Conservation (phyloP, 2,888 invertebrate genomes). For the Leptura quadrifasciata region DNA sequence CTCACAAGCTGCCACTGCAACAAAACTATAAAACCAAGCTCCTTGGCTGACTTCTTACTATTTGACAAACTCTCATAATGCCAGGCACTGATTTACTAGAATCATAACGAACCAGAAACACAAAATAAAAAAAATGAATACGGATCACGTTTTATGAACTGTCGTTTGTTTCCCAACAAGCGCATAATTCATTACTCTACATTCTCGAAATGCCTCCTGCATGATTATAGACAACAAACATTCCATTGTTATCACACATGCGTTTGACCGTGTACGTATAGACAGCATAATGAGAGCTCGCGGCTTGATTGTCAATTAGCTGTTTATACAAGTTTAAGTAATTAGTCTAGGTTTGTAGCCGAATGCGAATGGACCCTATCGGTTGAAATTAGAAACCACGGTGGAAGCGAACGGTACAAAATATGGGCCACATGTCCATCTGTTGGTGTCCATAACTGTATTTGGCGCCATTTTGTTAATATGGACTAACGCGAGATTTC, state of each 20-base stretch:
- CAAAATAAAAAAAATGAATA: neutral
- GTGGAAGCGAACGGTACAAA: neutral
- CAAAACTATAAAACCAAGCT: no score
- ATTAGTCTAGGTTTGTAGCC: neutral
- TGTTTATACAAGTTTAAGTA: neutral
- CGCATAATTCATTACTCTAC: slow-evolving; percentile 8
- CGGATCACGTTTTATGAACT: slow-evolving; percentile 11
- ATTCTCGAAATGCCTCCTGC: slow-evolving; percentile 24
- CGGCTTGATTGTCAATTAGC: neutral
- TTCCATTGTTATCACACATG: slow-evolving; percentile 25
- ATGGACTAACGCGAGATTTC: no score
- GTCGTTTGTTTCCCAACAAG: neutral
- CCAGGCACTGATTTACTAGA: neutral
- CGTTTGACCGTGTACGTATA: neutral
- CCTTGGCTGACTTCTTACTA: neutral
- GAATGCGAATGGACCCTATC: neutral
- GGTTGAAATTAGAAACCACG: neutral
- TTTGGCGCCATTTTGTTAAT: no score
- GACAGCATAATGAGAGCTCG: neutral
- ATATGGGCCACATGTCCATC: neutral
- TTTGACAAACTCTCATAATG: neutral
- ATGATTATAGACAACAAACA: slow-evolving; percentile 8
- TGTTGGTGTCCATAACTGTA: neutral
- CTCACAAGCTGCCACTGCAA: neutral
- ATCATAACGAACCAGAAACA: neutral